These are phyloP conservation scores for Gymnorhina tibicen DNA, from an alignment of 2,113 vertebrate genomes.

Conservation along the genomic window DNA sequence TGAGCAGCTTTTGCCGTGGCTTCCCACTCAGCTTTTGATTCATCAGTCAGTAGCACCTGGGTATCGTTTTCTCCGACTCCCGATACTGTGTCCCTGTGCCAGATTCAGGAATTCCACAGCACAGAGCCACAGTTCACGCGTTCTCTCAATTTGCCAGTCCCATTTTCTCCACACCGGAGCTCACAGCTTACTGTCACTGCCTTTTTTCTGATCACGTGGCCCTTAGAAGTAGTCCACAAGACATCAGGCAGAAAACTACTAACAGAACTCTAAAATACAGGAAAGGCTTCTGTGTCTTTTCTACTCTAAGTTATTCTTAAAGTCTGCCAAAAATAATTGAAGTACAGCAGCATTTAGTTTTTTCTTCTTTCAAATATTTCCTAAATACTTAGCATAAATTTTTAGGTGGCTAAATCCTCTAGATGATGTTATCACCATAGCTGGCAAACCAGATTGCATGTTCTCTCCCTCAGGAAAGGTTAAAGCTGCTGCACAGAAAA, in stretches of 20 bases:
- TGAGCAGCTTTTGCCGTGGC: accelerated
- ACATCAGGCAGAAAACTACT: background rate
- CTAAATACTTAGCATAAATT: background rate
- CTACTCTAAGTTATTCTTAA: background rate
- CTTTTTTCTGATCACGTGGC: accelerated
- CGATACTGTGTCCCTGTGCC: background rate
- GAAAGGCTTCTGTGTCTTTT: background rate
- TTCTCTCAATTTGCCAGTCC: background rate
- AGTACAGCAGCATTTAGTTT: background rate
- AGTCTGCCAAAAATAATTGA: background rate
- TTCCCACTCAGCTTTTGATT: background rate
- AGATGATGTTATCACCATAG: background rate
- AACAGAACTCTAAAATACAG: background rate
- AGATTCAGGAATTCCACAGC: background rate
- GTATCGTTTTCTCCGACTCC: background rate
- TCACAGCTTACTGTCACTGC: background rate
- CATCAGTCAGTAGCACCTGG: accelerated
- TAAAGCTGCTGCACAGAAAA: background rate
- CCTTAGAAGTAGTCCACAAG: background rate
- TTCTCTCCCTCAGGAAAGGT: background rate
- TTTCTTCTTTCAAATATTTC: background rate
- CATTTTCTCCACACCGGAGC: background rate
- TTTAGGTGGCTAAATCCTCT: background rate
- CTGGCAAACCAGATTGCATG: background rate
- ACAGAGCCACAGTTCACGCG: background rate